Percentiles rank a stretch among this genome's conserved stretches.
Evolutionary conservation across 2,113 vertebrate genomes (phyloP).

Genomic region (Anolis carolinensis): DNA sequence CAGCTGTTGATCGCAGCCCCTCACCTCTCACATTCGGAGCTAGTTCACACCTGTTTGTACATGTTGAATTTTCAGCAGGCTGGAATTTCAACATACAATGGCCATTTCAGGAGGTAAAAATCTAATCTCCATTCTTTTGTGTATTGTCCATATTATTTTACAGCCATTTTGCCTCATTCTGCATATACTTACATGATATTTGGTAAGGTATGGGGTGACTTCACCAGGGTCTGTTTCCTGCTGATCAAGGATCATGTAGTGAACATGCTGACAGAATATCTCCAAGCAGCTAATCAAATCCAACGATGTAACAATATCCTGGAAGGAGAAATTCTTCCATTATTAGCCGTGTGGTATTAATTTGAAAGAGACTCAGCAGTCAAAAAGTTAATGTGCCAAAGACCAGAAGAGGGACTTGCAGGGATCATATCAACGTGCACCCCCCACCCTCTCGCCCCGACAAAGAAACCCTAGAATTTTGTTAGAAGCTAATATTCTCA

Average conservation of each 20-base stretch:
- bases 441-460: no score
- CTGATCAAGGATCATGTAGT: neutral
- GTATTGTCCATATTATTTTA: neutral
- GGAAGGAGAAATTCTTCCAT: neutral
- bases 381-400: no score
- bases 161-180: neutral
- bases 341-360: neutral
- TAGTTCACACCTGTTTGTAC: neutral
- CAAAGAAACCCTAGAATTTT: no score
- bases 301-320: neutral
- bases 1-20: neutral
- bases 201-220: neutral
- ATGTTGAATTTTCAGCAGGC: neutral
- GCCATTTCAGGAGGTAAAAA: neutral
- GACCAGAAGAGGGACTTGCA: no score
- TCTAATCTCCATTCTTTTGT: no score
- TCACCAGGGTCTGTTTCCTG: neutral
- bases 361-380: neutral
- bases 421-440: no score
- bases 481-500: neutral
- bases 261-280: neutral
- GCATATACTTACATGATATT: neutral
- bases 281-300: neutral
- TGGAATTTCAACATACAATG: neutral
- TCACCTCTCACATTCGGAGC: neutral